Conservation (phyloP, 2,888 invertebrate species). For the Abrostola tripartita region DNA sequence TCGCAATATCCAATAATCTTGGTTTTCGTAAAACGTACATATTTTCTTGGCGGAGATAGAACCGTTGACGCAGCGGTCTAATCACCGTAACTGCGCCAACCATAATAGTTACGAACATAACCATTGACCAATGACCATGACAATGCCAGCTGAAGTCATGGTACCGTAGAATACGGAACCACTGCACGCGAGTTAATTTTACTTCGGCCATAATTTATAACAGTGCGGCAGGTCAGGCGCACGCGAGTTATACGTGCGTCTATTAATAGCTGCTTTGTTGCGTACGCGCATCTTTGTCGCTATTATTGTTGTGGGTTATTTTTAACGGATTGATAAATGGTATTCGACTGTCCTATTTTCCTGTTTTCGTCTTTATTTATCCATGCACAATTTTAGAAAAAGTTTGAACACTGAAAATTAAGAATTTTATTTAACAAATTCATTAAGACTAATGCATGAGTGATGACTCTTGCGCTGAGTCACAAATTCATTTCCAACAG, state of each 20-base stretch:
- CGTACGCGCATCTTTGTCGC: slow-evolving; percentile 20
- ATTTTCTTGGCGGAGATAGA: neutral
- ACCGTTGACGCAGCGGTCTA: too few species aligned
- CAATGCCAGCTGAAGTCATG: neutral
- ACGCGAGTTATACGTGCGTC: slow-evolving; percentile 7
- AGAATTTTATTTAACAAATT: too few species aligned
- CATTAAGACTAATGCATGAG: too few species aligned
- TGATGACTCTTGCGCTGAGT: too few species aligned
- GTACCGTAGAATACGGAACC: slow-evolving; percentile 24
- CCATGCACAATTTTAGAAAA: too few species aligned
- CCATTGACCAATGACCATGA: neutral
- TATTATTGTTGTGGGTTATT: slow-evolving; percentile 21
- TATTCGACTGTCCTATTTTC: neutral
- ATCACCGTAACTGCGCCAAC: too few species aligned
- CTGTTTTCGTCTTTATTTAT: slow-evolving; percentile 8
- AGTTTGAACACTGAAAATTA: slow-evolving; percentile 1
- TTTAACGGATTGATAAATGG: slow-evolving; percentile 12
- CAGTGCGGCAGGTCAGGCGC: slow-evolving; percentile 27
- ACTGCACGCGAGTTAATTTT: neutral
- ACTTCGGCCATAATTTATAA: slow-evolving; percentile 10
- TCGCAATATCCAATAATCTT: too few species aligned
- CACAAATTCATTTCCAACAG: too few species aligned
- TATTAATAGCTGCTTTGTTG: slow-evolving; percentile 25
- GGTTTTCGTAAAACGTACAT: too few species aligned
- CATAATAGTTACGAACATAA: neutral